Percentiles rank a stretch among this genome's conserved stretches.
These are phyloP conservation scores for Pissodes strobi DNA, from an alignment of 1,140 invertebrate species.

Conservation along the genomic window DNA sequence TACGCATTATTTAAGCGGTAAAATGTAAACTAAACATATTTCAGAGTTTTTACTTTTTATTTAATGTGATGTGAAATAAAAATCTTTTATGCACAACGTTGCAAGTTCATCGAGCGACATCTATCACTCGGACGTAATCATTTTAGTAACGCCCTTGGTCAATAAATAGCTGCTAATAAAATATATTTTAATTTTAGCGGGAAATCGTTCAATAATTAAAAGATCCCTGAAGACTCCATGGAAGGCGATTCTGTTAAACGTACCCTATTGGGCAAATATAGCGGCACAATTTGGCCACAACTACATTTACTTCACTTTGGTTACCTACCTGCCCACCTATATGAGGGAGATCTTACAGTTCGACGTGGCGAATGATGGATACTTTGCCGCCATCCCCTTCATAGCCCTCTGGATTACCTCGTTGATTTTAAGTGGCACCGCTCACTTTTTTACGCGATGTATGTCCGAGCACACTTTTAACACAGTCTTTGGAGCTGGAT, in stretches of 20 bases:
- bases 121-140: no score
- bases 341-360: slow-evolving; percentile 39
- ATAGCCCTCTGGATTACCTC: slow-evolving; percentile 30
- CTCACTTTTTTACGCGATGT: slow-evolving; percentile 13
- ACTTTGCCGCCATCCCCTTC: slow-evolving; percentile 29
- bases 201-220: background rate
- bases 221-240: slow-evolving; percentile 24
- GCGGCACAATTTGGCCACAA: slow-evolving; percentile 35
- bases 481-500: slow-evolving; percentile 25
- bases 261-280: slow-evolving; percentile 29
- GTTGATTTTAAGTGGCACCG: slow-evolving; percentile 7
- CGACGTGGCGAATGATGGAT: slow-evolving; percentile 21
- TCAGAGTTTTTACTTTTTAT: no score
- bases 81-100: no score
- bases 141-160: no score
- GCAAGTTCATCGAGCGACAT: no score
- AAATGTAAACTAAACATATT: no score
- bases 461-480: slow-evolving; percentile 4
- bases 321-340: slow-evolving; percentile 38
- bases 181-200: background rate
- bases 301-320: slow-evolving; percentile 32
- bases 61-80: no score
- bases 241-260: slow-evolving; percentile 18
- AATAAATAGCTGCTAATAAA: background rate
- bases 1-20: no score